Base-by-base conservation (phyloP, 2,888 invertebrate species). In the Sesia apiformis region DNA sequence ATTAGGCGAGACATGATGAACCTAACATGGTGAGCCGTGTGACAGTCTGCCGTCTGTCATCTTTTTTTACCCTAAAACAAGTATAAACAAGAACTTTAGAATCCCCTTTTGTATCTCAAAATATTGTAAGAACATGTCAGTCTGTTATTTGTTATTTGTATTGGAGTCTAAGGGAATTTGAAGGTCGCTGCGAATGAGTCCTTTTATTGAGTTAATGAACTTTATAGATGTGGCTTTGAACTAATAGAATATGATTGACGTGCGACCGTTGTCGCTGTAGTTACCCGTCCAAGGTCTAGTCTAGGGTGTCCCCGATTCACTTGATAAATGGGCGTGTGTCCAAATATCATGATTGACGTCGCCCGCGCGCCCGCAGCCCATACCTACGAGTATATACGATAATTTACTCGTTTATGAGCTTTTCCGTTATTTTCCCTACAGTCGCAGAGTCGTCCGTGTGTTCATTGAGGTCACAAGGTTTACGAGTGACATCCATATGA, bases 191-290 rank as follows among this genome's bases (percentile, higher is more conserved):
- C 69, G 74, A 76, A 78, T 76, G 65, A 66, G 67, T 71, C 63
- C 60, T 69, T 72, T 74, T 67, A 78, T 79, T 76, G 74, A 79
- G 74, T 69, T 81, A 81, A 79, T 81, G 79, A 83, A 83, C 80
- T 81, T 78, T 81, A 84, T 81, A 76, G 78, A 84, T 78, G 76
- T 83, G 84, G 75, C 85, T 84, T 84, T 86, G 85, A 83, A 82
- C 81, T 76, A 80, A 85, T 87, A 78, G 76, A 82, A 74, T 69
- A 69, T 76, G 82, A 86, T 86, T 81, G 86, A 78, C 80, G 82
- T 83, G 79, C 69, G 84, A 83, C 71, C 68, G 70, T 74, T 71
- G 76, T 73, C 72, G 71, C 64, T 66, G 64, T 59, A 65, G 62
- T 65, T 69, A 69, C 63, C 56, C 56, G 64, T 61, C 63, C 81